These are phyloP conservation scores for Helicoverpa zea DNA, from an alignment of 1,140 invertebrate species.

Conservation along the genomic window DNA sequence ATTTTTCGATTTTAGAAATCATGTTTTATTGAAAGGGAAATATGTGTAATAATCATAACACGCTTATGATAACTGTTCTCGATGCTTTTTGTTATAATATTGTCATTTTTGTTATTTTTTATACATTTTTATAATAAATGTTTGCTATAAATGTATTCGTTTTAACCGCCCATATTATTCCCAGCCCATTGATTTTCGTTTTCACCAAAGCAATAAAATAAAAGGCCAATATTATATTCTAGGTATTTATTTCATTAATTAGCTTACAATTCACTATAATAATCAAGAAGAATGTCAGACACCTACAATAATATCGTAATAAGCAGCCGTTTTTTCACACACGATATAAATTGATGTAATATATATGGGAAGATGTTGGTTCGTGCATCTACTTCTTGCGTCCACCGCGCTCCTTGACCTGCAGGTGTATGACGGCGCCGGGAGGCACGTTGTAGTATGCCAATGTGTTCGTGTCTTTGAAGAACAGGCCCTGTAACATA, in stretches of 20 bases:
- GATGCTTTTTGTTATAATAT: constrained; percentile 7
- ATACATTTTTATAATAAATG: constrained; percentile 64
- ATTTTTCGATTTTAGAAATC: background rate
- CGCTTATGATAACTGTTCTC: constrained; percentile 6
- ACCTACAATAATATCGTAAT: background rate
- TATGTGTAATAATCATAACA: background rate
- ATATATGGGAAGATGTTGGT: background rate
- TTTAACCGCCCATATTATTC: background rate
- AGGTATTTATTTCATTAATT: constrained; percentile 7
- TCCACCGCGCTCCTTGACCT: constrained; percentile 99
- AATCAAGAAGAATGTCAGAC: background rate
- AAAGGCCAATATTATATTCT: background rate
- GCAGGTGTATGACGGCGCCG: constrained; percentile 94
- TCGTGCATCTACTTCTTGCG: constrained; percentile 94
- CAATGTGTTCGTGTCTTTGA: constrained; percentile 98
- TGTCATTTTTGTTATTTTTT: constrained; percentile 60
- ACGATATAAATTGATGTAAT: too few relatives aligned
- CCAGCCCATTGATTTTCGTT: too few relatives aligned
- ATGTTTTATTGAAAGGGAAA: background rate
- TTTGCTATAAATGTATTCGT: constrained; percentile 51
- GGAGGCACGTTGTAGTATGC: constrained; percentile 98
- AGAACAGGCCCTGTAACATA: constrained; percentile 94
- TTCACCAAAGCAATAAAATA: background rate
- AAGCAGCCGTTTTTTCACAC: too few relatives aligned
- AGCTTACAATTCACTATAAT: background rate